Conservation (phyloP, 2,113 vertebrate species). For the Mirza zaza region DNA sequence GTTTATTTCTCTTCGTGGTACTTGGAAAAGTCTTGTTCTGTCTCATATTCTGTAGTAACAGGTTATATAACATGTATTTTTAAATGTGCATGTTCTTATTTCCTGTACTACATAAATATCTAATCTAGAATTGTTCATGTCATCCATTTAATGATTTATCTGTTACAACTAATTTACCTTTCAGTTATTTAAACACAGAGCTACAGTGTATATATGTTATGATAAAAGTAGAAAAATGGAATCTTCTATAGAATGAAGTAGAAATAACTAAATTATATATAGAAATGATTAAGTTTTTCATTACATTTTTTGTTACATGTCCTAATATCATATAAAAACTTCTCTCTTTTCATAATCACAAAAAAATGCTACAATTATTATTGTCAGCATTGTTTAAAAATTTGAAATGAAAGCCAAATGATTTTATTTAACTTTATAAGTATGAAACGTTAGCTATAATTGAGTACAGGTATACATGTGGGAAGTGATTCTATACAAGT, state of each 20-base stretch:
- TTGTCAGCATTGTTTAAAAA: neutral
- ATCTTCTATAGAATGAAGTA: neutral
- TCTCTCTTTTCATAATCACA: neutral
- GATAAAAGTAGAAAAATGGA: neutral
- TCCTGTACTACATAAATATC: neutral
- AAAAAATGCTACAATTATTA: neutral
- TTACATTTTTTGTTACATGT: neutral
- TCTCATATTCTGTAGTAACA: neutral
- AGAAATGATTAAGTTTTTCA: neutral
- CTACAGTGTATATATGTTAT: neutral
- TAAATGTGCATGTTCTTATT: neutral
- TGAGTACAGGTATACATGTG: neutral
- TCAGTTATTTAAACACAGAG: neutral
- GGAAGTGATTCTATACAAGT: neutral
- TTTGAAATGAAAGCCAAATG: neutral
- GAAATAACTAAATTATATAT: neutral
- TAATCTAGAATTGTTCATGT: neutral
- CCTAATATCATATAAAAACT: neutral
- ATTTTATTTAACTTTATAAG: neutral
- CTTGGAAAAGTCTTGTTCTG: neutral
- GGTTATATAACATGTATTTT: neutral
- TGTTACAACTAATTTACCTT: neutral
- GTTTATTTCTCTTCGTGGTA: neutral
- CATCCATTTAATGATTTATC: neutral
- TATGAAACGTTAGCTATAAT: neutral